These are phyloP conservation scores for Sus cebifrons DNA, from an alignment of 2,797 vertebrate genomes.

Conservation along the genomic window DNA sequence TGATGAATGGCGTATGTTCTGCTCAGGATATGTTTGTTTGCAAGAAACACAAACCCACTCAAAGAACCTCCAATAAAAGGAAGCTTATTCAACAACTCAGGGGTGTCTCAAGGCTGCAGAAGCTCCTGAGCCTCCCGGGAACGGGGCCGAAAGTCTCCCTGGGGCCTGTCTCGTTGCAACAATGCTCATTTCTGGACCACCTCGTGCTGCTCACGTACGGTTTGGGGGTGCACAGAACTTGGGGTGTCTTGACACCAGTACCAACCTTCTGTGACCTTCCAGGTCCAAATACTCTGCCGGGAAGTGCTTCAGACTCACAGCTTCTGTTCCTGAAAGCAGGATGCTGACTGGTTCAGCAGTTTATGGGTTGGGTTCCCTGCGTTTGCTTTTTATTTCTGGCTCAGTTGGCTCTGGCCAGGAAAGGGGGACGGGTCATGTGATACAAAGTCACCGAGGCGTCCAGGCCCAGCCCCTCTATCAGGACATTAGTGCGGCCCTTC, in stretches of 20 bases:
- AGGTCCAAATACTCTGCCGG: background rate
- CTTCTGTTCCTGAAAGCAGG: constrained; percentile 23
- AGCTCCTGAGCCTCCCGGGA: background rate
- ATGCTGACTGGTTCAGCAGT: too few relatives aligned
- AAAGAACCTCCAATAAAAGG: background rate
- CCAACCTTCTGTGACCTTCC: background rate
- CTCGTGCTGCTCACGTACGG: accelerated
- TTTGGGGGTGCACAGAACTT: background rate
- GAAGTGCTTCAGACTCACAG: background rate
- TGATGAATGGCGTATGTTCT: background rate
- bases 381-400: background rate
- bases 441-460: background rate
- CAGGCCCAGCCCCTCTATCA: background rate
- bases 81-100: background rate
- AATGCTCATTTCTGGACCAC: background rate
- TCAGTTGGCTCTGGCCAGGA: background rate
- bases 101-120: background rate
- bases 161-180: background rate
- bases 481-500: background rate
- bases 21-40: background rate
- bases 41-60: constrained; percentile 5
- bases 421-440: background rate
- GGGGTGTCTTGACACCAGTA: background rate
- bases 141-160: accelerated
- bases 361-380: background rate